These are phyloP conservation scores for Dicentrarchus labrax DNA, from an alignment of 2,113 vertebrate genomes.

Conservation along the genomic window DNA sequence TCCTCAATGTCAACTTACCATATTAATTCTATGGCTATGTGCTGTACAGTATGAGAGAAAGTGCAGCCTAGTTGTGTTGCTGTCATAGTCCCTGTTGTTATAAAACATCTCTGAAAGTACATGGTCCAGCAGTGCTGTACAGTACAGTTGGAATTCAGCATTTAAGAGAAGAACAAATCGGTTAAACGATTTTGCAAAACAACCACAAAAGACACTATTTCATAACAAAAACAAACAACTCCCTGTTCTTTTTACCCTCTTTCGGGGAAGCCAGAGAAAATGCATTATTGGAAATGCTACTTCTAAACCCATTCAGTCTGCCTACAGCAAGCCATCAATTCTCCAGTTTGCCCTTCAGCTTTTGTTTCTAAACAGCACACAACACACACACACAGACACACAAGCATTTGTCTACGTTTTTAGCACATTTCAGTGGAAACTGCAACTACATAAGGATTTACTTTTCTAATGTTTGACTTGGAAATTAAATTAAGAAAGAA, in stretches of 20 bases:
- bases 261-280: slow-evolving; percentile 48
- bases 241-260: slow-evolving; percentile 27
- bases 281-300: slow-evolving; percentile 53
- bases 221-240: slow-evolving; percentile 40
- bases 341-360: slow-evolving; percentile 42
- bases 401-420: slow-evolving; percentile 6
- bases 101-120: slow-evolving; percentile 1
- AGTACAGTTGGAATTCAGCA: not conserved
- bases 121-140: not conserved
- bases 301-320: slow-evolving; percentile 39
- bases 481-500: not conserved
- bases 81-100: not conserved
- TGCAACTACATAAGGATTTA: not conserved
- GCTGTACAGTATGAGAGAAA: slow-evolving; percentile 17
- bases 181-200: slow-evolving; percentile 30
- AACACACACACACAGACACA: not conserved
- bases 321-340: slow-evolving; percentile 53
- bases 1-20: slow-evolving; percentile 39
- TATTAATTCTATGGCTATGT: slow-evolving; percentile 18
- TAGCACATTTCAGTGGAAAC: not conserved
- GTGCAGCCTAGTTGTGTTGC: not conserved
- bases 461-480: not conserved
- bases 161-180: slow-evolving; percentile 14
- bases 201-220: slow-evolving; percentile 28
- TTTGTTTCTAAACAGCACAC: slow-evolving; percentile 15